Base-by-base conservation (phyloP, 2,113 vertebrate genomes). In the Gobius niger region DNA sequence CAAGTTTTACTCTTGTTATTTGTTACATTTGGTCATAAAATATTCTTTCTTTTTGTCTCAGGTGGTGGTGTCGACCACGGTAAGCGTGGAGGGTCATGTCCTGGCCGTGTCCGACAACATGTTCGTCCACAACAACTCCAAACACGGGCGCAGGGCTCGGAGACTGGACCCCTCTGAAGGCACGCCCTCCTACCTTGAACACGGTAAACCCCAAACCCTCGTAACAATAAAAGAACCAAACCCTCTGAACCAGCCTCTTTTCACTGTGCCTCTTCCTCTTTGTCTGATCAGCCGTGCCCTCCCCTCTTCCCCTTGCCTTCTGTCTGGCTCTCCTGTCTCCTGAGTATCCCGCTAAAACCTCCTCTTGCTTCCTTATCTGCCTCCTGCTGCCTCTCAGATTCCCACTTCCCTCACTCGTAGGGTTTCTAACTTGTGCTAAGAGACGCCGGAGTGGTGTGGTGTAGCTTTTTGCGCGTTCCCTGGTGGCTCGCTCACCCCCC, bases 121-220 rank as follows among this genome's bases (percentile, higher is more conserved):
- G 96, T 98, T 98, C 84, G 96, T 98, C 74, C 96, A 98, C 91
- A 98, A 98, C 92, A 98, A 98, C 89, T 98, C 96, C 77, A 98
- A 91, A 87, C 90, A 91, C 44, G 90, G 90, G 16, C 90, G 90
- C 49, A 63, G 89, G 44, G 90, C 90, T 60, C 84, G 90, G 19
- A 82, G 88, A 51, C 76, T 90, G 72, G 90, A 91, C 79, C 89
- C 90, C 0, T 89, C 88, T 42, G 88, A 91, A 84, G 88, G 88
- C 78, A 89, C 88, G 0, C 89, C 75, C 2, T 87, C 89, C 61
- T 89, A 89, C 84, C 80, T 89, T 76, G 90, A 91, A 72, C 90
- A 91, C 11, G 88, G 90, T 91, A 34, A 34, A 90, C 49, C 65
- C 18, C 65, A 66, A 75, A n/a, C 67, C 15, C 14, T 40, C 14